Base-by-base conservation (phyloP, 2,888 invertebrate genomes). In the Andrena chrysosceles region DNA sequence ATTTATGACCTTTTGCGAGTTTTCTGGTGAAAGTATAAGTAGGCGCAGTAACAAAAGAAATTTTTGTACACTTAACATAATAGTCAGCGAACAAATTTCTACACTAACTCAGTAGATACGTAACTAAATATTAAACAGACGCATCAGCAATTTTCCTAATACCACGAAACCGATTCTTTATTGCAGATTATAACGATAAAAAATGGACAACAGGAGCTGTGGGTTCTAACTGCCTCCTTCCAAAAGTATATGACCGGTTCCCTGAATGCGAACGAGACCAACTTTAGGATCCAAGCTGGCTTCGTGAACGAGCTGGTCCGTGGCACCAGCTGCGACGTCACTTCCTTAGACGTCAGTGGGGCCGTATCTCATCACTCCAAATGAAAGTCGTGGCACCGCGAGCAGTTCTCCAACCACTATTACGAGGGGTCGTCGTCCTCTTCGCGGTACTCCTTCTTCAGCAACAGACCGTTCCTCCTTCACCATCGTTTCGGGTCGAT, bases 261-360 rank as follows among this genome's bases (percentile, higher is more conserved):
- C 0, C 63, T 94, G 54, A 86, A 94, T 63, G 89, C 95, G 0
- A 93, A 94, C 23, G 95, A 95, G 86, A 93, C 96, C 0, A 97
- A 97, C 93, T 97, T 96, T 91, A 95, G 97, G 87, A 96, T 97
- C 77, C 95, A 96, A 85, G 96, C 96, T 0, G 96, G 95, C 60
- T 95, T 95, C 87, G 94, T 96, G 16, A 94, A 95, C 0, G 95
- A 94, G 33, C 91, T 96, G 42, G 91, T 96, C 26, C 94, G 94
- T 6, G 95, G 95, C 23, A 96, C 96, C 0, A 95, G 95, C 31
- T 97, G 96, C 90, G 94, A 91, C 71, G 85, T 86, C 1, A 16
- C 66, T 0, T 60, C 89, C 2, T 54, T 85, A 6, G 74, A 80
- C 20, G 52, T 48, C 26, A 76, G 16, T 29, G 16, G 6, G 0